These are phyloP conservation scores for Phaethon lepturus DNA, from an alignment of 2,113 vertebrate species.

Conservation along the genomic window DNA sequence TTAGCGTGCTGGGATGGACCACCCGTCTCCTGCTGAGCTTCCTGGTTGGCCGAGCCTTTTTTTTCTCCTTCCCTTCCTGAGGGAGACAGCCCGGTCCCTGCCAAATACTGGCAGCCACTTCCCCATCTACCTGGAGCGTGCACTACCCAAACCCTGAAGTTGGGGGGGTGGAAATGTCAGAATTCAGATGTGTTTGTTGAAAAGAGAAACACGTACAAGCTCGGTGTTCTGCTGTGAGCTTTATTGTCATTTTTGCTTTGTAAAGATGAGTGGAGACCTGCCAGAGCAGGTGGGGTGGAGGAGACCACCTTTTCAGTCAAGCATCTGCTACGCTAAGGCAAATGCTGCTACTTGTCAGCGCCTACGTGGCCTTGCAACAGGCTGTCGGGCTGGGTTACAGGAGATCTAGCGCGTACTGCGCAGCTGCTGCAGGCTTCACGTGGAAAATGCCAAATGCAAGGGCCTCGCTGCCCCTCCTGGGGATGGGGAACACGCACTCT, in stretches of 20 bases:
- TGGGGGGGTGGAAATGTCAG: background rate
- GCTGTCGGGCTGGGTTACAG: background rate
- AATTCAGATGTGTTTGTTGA: background rate
- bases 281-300: background rate
- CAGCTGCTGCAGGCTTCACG: background rate
- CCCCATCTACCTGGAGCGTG: background rate
- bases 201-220: conserved; percentile 14
- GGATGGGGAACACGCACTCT: background rate
- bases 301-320: background rate
- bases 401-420: background rate
- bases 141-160: background rate
- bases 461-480: background rate
- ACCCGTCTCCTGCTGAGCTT: background rate
- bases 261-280: background rate
- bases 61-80: background rate
- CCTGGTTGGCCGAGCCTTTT: background rate
- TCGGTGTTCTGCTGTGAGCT: background rate
- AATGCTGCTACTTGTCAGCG: background rate
- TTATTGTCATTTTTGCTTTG: conserved; percentile 26
- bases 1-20: background rate
- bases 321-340: background rate
- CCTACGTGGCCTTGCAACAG: accelerated
- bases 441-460: background rate
- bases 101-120: background rate
- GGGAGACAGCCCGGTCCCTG: background rate